Conservation (phyloP, 1,140 invertebrate genomes). For the Rhynchophorus ferrugineus region DNA sequence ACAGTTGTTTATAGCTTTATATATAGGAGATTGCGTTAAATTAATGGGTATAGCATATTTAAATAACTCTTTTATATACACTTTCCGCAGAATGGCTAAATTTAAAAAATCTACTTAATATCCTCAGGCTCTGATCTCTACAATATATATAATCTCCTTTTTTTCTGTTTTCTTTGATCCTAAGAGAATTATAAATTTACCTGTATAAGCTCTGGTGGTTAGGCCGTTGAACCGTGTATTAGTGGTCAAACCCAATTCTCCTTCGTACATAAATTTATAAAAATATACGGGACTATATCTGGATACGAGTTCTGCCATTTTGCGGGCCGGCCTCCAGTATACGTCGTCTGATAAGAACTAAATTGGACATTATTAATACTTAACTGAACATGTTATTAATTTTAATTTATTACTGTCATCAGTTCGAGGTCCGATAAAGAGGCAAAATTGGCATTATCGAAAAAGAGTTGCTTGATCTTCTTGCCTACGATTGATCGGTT, state of each 20-base stretch:
- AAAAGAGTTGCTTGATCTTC: constrained; percentile 6
- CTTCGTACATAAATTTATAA: constrained; percentile 15
- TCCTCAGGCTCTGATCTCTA: too few species aligned
- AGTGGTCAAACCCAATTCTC: not conserved
- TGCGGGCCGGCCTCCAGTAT: constrained; percentile 1
- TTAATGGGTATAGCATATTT: too few species aligned
- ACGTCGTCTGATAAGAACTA: constrained; percentile 4
- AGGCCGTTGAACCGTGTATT: not conserved
- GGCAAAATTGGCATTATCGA: not conserved
- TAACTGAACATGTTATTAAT: not conserved
- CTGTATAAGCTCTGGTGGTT: not conserved
- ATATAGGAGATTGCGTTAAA: too few species aligned
- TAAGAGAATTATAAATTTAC: too few species aligned
- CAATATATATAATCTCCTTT: too few species aligned
- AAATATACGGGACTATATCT: constrained; percentile 13
- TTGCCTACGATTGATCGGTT: not conserved
- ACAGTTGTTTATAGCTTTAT: too few species aligned
- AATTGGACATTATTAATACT: not conserved
- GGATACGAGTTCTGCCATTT: constrained; percentile 3
- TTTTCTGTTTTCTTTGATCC: too few species aligned
- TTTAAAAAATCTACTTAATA: too few species aligned
- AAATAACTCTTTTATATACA: too few species aligned
- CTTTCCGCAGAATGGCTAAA: too few species aligned
- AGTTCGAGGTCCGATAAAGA: not conserved
- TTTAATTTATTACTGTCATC: not conserved